Base-by-base conservation (phyloP, 2,888 invertebrate species). In the Hipparchia semele region DNA sequence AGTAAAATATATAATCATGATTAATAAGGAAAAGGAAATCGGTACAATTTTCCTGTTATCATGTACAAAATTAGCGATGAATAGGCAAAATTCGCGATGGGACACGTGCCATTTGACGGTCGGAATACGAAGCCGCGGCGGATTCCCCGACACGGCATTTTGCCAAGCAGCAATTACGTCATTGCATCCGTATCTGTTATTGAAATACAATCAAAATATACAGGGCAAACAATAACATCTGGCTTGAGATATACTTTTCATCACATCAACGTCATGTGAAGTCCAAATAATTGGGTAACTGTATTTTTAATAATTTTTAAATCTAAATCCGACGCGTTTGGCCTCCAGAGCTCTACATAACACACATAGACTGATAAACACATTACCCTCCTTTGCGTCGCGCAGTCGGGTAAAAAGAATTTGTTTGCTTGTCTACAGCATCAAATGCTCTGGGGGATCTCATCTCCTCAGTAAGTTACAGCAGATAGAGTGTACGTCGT, bases 81-180 rank as follows among this genome's bases (percentile, higher is more conserved):
- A 70, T 75, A 73, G 71, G 58, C 71, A 65, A 65, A 64, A 56
- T 66, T 60, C 2, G 64, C 72, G 75, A 73, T 72, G 74, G 76
- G 83, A 77, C 84, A 84, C 82, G 83, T 79, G 83, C 81, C 83
- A 72, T 77, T 78, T 78, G 75, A 79, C 79, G 81, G 79, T 81
- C 79, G 83, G 78, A 80, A 82, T 82, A 81, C 82, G 79, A 81
- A 82, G 79, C 79, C 59, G 9, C 80, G 76, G 81, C 82, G 83
- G 83, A 84, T 83, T 85, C 84, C 84, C 86, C 83, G 79, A 77
- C 81, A 75, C 59, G 77, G 77, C 76, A 76, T 74, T 73, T 76
- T 73, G 79, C 70, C 76, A 79, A 74, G 33, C 9, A 61, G 54
- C 54, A 69, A 10, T 13, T 62, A 70, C 53, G 72, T 74, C 69